A percentile compares a stretch with the other conserved stretches of the same genome.
Evolutionary conservation across 2,113 vertebrate species (phyloP).

Genomic region (Seriola dumerili): DNA sequence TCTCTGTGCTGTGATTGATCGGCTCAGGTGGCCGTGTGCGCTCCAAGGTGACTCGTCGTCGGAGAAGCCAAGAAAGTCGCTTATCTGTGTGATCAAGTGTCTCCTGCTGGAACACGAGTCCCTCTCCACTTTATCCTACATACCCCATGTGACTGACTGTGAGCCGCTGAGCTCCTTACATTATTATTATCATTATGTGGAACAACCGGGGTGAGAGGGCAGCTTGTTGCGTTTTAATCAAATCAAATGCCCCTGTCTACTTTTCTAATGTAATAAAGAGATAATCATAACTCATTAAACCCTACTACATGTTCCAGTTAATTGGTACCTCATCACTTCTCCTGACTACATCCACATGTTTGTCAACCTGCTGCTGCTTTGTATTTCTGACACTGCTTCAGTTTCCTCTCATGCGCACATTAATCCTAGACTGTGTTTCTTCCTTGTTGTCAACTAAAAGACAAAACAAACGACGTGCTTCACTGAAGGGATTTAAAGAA

Average conservation of each 20-base stretch:
- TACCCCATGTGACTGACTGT: neutral
- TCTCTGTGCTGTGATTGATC: conserved; percentile 45
- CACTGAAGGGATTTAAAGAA: no score
- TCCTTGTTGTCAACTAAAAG: no score
- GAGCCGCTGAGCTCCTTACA: neutral
- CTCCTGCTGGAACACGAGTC: conserved; percentile 43
- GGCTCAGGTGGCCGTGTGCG: conserved; percentile 54
- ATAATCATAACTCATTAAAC: neutral
- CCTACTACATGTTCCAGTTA: neutral
- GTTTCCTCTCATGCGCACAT: neutral
- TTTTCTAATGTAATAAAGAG: neutral
- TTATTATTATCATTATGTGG: neutral
- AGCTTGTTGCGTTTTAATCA: conserved; percentile 8
- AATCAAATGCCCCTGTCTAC: neutral
- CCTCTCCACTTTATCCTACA: conserved; percentile 1
- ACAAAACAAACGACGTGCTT: no score
- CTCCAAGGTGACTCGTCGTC: conserved; percentile 30
- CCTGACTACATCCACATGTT: neutral
- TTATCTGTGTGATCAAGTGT: conserved; percentile 41
- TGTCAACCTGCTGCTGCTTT: no score
- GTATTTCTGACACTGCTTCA: neutral
- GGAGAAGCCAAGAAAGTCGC: conserved; percentile 46
- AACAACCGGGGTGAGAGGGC: neutral
- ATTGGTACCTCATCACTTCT: neutral
- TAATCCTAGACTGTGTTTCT: neutral